Percentiles rank a stretch among this genome's conserved stretches.
phyloP scores from a whole-genome alignment of 2,797 vertebrate species.

The Erpetoichthys calabaricus region DNA sequence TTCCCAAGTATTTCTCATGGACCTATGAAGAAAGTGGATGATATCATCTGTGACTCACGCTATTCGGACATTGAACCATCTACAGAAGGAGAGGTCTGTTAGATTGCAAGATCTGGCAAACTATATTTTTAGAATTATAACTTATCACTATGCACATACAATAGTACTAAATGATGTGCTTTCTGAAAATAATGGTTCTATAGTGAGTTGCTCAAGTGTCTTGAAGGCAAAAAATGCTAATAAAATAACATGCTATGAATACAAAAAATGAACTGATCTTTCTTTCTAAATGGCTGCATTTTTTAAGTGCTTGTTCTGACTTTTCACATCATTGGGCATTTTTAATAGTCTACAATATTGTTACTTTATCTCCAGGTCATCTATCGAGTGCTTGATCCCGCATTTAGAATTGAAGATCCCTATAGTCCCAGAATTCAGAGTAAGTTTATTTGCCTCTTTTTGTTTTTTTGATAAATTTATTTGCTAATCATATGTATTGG shows the following conservation, averaged over 20 bases:
- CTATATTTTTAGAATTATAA: background rate
- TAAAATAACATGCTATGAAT: too few species aligned
- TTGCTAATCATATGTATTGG: background rate
- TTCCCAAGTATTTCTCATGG: slow-evolving; percentile 68
- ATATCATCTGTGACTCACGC: slow-evolving; percentile 85
- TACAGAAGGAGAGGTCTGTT: slow-evolving; percentile 81
- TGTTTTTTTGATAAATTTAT: background rate
- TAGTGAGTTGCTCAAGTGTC: too few species aligned
- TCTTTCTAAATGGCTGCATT: too few species aligned
- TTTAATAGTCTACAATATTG: background rate
- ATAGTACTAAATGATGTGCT: too few species aligned
- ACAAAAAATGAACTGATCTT: too few species aligned
- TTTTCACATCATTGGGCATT: background rate
- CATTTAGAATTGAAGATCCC: slow-evolving; percentile 81
- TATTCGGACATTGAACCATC: slow-evolving; percentile 96
- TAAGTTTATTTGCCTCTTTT: slow-evolving; percentile 34
- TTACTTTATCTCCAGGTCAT: slow-evolving; percentile 58
- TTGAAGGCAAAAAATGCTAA: too few species aligned
- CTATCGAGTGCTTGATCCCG: slow-evolving; percentile 87
- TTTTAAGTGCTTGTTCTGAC: background rate
- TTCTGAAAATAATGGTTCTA: too few species aligned
- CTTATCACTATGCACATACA: background rate
- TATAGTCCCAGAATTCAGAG: slow-evolving; percentile 90
- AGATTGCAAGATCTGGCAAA: too few species aligned
- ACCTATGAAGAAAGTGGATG: slow-evolving; percentile 87